A percentile compares a stretch with the other conserved stretches of the same genome.
These are phyloP conservation scores for Amblyraja radiata DNA, from an alignment of 2,797 vertebrate species.

Conservation along the genomic window DNA sequence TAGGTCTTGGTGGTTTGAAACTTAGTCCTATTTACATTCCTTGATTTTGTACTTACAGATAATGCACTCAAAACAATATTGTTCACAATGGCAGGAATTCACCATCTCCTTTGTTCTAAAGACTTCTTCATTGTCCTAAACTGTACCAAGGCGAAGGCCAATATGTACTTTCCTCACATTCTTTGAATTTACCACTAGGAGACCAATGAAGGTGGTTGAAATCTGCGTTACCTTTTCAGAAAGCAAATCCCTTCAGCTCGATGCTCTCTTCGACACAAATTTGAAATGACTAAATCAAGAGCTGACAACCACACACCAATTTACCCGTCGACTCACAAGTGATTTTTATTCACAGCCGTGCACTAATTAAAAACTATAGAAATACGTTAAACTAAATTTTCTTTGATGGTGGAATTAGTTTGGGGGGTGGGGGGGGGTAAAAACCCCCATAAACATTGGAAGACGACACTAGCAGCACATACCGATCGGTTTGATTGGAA, in stretches of 20 bases:
- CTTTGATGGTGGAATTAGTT: background rate
- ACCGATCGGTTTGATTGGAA: constrained; percentile 25
- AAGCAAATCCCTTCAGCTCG: background rate
- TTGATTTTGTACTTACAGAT: background rate
- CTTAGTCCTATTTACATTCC: background rate
- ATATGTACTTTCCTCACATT: background rate
- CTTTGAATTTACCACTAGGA: background rate
- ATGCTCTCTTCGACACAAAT: background rate
- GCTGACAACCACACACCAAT: background rate
- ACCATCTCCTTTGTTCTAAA: background rate
- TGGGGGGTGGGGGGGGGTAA: background rate
- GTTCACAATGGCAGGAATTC: background rate
- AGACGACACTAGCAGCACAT: background rate
- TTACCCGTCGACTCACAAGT: background rate
- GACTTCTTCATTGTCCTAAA: background rate
- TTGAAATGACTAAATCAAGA: background rate
- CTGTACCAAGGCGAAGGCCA: background rate
- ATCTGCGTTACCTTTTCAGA: no score
- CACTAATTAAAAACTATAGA: background rate
- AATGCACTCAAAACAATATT: background rate
- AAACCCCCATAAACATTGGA: background rate
- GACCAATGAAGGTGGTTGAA: background rate
- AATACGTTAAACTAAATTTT: background rate
- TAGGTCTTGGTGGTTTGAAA: background rate
- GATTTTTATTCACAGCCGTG: background rate